Conservation (phyloP, 2,888 invertebrate species). For the Xestia c-nigrum region DNA sequence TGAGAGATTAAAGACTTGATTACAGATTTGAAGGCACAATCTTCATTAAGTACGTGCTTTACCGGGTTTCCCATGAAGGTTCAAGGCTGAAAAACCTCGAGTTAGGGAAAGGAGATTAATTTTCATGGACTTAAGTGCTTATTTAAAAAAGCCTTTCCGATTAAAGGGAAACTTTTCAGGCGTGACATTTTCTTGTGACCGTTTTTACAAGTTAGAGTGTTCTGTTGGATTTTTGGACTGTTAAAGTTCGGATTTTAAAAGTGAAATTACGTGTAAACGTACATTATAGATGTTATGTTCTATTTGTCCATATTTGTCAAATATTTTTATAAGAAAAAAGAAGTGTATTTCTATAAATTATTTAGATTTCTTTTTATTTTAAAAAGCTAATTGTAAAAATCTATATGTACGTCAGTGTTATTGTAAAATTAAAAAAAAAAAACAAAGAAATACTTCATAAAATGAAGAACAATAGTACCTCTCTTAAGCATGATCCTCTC, state of each 20-base stretch:
- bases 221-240: not conserved
- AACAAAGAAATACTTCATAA: not conserved
- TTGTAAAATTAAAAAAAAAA: not conserved
- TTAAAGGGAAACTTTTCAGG: constrained; percentile 17
- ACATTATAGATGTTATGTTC: not conserved
- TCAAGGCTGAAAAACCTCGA: constrained; percentile 47
- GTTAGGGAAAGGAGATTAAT: constrained; percentile 33
- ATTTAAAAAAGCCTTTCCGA: constrained; percentile 27
- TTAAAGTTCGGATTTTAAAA: not conserved
- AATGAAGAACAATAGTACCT: not conserved
- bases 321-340: not conserved
- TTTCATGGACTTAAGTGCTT: constrained; percentile 39
- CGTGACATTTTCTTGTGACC: not conserved
- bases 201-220: not conserved
- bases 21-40: constrained; percentile 52
- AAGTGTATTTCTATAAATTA: too few species aligned
- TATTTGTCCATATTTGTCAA: not conserved
- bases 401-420: too few species aligned
- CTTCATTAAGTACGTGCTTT: constrained; percentile 59
- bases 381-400: too few species aligned
- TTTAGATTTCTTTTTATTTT: too few species aligned
- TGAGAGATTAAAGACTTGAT: constrained; percentile 60
- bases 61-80: constrained; percentile 31
- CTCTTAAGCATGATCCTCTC: not conserved
- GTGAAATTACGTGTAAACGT: not conserved